Base-by-base conservation (phyloP, 2,797 vertebrate genomes). In the Selene dorsalis region DNA sequence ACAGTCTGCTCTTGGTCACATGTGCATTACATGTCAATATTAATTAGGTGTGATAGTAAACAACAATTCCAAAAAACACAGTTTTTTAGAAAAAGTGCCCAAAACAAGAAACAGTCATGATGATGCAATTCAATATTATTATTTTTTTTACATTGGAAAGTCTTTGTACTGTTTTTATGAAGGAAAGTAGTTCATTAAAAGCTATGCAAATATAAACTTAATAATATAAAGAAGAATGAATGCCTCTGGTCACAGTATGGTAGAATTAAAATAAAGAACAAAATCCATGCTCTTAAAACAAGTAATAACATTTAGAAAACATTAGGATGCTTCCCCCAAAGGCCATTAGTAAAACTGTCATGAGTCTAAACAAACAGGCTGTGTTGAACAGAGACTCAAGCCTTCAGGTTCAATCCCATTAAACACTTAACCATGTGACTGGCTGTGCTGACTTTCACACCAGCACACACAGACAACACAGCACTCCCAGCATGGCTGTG, bases 361-460 rank as follows among this genome's bases (percentile, higher is more conserved):
- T 45, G 79, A 68, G 77, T 72, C 47, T 24, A 55, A 87, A 82
- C 87, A 88, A 82, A 69, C 38, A 22, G 26, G 14, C 72, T 70
- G 65, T 78, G 78, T 84, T 75, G 56, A 57, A 86, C 63, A 69
- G 60, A 76, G 72, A 87, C 56, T 48, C 56, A 32, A n/a, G 50
- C 55, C 73, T 74, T 87, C 75, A 80, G 60, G 59, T 84, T 43
- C 78, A 91, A 92, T 92, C 88, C 76, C 77, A 87, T 91, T 92
- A 92, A 87, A 82, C 82, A 85, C 84, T 88, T 90, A 84, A 91
- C 71, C 89, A 91, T 92, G 91, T 92, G 92, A 92, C 88, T 68
- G 67, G 32, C 79, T 77, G 57, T 58, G 64, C 62, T 83, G 83
- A 84, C 87, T 86, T 77, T 89, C 66, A 84, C 79, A 80, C 63